phyloP scores from a whole-genome alignment of 53 echinoderm and acorn worm genomes.

The Astropecten irregularis region DNA sequence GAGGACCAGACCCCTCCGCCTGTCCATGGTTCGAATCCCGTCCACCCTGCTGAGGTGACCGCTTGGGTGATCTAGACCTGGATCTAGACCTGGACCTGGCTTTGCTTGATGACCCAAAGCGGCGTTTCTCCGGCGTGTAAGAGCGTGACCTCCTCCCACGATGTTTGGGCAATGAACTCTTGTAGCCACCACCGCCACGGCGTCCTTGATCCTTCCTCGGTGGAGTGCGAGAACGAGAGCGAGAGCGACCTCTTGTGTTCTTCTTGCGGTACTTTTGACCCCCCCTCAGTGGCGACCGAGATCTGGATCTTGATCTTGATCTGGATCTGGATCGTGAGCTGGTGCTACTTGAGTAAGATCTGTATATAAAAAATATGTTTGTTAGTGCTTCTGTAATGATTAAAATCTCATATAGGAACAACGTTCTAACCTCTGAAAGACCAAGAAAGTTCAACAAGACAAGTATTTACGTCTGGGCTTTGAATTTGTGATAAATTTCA shows the following conservation, averaged over 20 bases:
- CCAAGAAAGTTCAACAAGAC: too few species aligned
- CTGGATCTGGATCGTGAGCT: conserved; percentile 30
- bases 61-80: conserved; percentile 8
- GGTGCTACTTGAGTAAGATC: conserved; percentile 45
- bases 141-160: conserved; percentile 16
- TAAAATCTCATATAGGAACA: too few species aligned
- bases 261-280: conserved; percentile 20
- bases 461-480: too few species aligned
- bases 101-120: neutral
- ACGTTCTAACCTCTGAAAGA: too few species aligned
- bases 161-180: conserved; percentile 13
- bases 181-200: conserved; percentile 20
- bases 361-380: neutral
- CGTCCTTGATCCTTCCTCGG: conserved; percentile 6
- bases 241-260: conserved; percentile 15
- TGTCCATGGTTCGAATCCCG: neutral
- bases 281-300: conserved; percentile 27
- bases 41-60: neutral
- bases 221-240: conserved; percentile 14
- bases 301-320: conserved; percentile 39
- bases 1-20: neutral
- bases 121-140: conserved; percentile 14
- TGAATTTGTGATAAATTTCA: too few species aligned
- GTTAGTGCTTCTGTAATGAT: neutral
- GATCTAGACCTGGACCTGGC: conserved; percentile 27